A percentile compares a stretch with the other conserved stretches of the same genome.
These are phyloP conservation scores for Vicugna pacos DNA, from an alignment of 2,113 vertebrate genomes.

Conservation along the genomic window DNA sequence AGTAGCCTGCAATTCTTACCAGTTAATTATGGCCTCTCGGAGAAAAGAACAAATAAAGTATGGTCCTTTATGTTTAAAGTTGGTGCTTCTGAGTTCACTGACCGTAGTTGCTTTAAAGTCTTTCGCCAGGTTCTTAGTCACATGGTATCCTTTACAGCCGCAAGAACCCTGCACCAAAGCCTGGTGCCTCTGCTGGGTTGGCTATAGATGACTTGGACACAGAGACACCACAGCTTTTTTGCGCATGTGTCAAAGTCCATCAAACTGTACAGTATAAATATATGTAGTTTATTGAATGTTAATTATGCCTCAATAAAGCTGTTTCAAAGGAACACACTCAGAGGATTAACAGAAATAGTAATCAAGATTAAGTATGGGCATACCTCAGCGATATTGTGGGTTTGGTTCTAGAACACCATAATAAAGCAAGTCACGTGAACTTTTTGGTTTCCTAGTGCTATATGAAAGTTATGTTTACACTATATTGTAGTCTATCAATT, in stretches of 20 bases:
- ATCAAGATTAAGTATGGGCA: neutral
- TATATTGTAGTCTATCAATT: neutral
- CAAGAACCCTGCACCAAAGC: constrained; percentile 1
- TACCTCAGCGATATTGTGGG: neutral
- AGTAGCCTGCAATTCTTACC: neutral
- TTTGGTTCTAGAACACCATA: neutral
- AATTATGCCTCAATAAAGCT: neutral
- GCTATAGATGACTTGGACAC: neutral
- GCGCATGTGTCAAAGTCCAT: neutral
- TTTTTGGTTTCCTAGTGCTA: neutral
- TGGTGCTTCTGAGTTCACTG: constrained; percentile 8
- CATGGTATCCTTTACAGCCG: neutral
- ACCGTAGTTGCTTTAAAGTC: constrained; percentile 59
- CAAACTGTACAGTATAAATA: neutral
- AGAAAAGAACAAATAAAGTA: constrained; percentile 33
- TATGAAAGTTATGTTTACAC: neutral
- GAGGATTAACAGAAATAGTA: constrained; percentile 29
- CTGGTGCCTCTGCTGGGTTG: neutral
- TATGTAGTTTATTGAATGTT: neutral
- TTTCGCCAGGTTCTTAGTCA: neutral
- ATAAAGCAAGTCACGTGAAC: neutral
- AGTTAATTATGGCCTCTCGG: constrained; percentile 39
- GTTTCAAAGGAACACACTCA: constrained; percentile 5
- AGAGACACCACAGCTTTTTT: neutral
- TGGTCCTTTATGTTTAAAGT: neutral